Evolutionary conservation across 2,888 invertebrate genomes (phyloP).

Genomic region (Melinaea menophilus): DNA sequence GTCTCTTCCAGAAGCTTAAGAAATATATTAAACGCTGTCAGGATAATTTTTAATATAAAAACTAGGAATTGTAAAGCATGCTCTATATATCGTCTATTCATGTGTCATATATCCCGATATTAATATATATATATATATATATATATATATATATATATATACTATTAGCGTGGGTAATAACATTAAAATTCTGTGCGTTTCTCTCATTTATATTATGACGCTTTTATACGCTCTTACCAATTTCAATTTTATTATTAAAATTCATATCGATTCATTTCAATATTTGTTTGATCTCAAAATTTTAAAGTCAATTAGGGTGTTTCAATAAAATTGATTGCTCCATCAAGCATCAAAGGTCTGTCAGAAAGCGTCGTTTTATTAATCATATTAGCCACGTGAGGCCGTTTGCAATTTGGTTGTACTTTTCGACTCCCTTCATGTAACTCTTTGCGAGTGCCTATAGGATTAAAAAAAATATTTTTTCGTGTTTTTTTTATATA

Average conservation of each 20-base stretch:
- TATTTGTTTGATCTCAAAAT: conserved; percentile 21
- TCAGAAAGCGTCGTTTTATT: conserved; percentile 6
- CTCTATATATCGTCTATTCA: too few species aligned
- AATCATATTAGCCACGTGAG: conserved; percentile 9
- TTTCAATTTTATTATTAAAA: conserved; percentile 1
- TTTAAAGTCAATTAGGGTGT: conserved; percentile 22
- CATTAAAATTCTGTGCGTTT: too few species aligned
- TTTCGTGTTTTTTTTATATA: neutral
- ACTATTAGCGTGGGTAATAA: too few species aligned
- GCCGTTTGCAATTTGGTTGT: conserved; percentile 8
- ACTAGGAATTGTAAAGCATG: too few species aligned
- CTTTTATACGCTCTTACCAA: neutral
- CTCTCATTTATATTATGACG: too few species aligned
- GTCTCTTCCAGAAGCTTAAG: too few species aligned
- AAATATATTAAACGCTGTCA: too few species aligned
- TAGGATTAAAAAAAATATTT: neutral
- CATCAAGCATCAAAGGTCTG: conserved; percentile 11
- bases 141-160: too few species aligned
- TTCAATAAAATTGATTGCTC: conserved; percentile 24
- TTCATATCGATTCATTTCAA: conserved; percentile 17
- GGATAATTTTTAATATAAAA: too few species aligned
- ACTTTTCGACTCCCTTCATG: neutral
- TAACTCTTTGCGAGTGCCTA: neutral
- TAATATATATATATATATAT: too few species aligned
- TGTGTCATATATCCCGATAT: too few species aligned